A percentile compares a stretch with the other conserved stretches of the same genome.
Evolutionary conservation across 2,888 invertebrate genomes (phyloP).

Genomic region (Entomobrya multifasciata): DNA sequence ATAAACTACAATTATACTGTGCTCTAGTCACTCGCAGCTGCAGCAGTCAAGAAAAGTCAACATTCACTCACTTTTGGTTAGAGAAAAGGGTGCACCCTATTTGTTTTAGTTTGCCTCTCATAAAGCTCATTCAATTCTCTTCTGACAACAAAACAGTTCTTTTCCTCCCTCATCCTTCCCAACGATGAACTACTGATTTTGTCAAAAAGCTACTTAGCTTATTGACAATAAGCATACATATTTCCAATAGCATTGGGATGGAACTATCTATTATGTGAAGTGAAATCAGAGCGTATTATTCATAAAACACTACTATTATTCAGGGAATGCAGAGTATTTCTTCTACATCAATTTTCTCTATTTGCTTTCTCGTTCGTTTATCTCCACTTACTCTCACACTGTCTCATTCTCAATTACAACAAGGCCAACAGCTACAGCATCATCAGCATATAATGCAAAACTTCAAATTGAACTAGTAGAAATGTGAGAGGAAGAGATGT

Average conservation of each 20-base stretch:
- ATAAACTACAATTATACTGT: background rate
- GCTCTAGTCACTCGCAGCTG: background rate
- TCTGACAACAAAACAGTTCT: background rate
- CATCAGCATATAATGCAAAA: slow-evolving; percentile 29
- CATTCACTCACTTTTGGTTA: background rate
- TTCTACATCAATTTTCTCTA: no score
- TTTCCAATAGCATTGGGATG: background rate
- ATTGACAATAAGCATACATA: background rate
- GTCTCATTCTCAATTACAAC: slow-evolving; percentile 46
- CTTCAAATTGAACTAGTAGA: slow-evolving; percentile 29
- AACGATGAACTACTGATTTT: background rate
- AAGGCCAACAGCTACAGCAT: no score
- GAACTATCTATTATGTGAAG: slow-evolving; percentile 16
- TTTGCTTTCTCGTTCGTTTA: background rate
- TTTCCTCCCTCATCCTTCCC: background rate
- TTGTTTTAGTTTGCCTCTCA: slow-evolving; percentile 32
- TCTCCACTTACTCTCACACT: background rate
- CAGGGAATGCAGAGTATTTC: background rate
- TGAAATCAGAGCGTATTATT: slow-evolving; percentile 47
- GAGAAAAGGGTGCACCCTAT: slow-evolving; percentile 31
- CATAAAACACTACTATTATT: slow-evolving; percentile 17
- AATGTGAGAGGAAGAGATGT: background rate
- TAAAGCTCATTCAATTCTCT: slow-evolving; percentile 5
- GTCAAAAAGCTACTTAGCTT: slow-evolving; percentile 20
- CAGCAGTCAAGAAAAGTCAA: slow-evolving; percentile 26